Base-by-base conservation (phyloP, 1,140 invertebrate species). In the Leptinotarsa lineolata region DNA sequence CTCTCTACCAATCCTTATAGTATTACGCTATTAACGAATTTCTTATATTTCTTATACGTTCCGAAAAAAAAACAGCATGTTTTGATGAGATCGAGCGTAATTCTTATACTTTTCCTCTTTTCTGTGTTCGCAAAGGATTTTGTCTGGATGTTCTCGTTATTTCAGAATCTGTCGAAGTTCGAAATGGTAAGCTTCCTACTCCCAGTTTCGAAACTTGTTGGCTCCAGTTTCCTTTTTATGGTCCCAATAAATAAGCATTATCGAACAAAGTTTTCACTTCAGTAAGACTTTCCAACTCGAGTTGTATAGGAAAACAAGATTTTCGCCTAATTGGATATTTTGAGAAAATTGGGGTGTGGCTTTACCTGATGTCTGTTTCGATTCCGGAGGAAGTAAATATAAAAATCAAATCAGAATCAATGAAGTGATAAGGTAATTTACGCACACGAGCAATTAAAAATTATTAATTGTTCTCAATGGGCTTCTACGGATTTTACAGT, bases 231-330 rank as follows among this genome's bases (percentile, higher is more conserved):
- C 4, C 48, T 18, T 54, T 30, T 54, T 54, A 54, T 54, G 16
- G 48, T 54, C 15, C 48, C 48, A 54, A 54, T 54, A 54, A 54
- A 54, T 54, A 54, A 54, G 48, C 16, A 54, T 54, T 54, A 54
- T 18, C n/a, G 48, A 54, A 46, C 45, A 13, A 46, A 54, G 48
- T 54, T 54, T 18, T 18, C 15, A 54, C 48, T 54, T 54, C 48
- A 54, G n/a, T 54, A 4, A 54, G 15, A 54, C 48, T 54, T 54
- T 54, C 15, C 48, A n/a, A 54, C 15, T 54, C 48, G 48, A 54
- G 48, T 54, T 54, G n/a, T 18, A n/a, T 54, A 54, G 48, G 48
- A 18, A 54, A 54, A 54, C 48, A 13, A 54, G 48, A 54, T 16
- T 54, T 12, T 8, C n/a, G 16, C 48, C 48, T 54, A 18, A 54